A percentile compares a stretch with the other conserved stretches of the same genome.
Evolutionary conservation across 2,113 vertebrate genomes (phyloP).

Genomic region (Dasyornis broadbenti): DNA sequence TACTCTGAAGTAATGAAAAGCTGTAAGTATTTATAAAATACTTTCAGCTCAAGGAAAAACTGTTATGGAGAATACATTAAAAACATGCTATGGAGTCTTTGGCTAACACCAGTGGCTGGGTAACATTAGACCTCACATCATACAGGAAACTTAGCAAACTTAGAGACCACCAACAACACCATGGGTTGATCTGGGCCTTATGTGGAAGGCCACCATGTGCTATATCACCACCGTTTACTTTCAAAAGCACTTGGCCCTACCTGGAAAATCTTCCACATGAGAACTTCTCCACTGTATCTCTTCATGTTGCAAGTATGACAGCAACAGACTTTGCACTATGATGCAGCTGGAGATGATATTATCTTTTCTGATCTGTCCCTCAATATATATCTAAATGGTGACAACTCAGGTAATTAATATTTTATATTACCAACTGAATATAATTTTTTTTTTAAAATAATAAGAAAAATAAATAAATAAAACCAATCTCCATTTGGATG

Average conservation of each 20-base stretch:
- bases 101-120: background rate
- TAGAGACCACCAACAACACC: background rate
- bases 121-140: background rate
- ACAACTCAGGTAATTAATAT: background rate
- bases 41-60: background rate
- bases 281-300: background rate
- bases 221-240: background rate
- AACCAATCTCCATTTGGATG: background rate
- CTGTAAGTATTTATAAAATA: background rate
- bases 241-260: background rate
- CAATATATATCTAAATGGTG: background rate
- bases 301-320: background rate
- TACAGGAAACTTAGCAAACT: background rate
- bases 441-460: background rate
- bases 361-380: background rate
- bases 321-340: background rate
- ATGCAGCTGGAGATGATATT: background rate
- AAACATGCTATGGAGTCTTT: background rate
- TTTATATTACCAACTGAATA: background rate
- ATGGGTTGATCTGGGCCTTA: background rate
- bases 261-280: background rate
- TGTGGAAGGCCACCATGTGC: background rate
- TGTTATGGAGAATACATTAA: background rate
- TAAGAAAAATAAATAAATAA: background rate
- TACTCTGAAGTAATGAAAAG: background rate